These are phyloP conservation scores for Dryobates pubescens DNA, from an alignment of 2,797 vertebrate genomes.

Conservation along the genomic window DNA sequence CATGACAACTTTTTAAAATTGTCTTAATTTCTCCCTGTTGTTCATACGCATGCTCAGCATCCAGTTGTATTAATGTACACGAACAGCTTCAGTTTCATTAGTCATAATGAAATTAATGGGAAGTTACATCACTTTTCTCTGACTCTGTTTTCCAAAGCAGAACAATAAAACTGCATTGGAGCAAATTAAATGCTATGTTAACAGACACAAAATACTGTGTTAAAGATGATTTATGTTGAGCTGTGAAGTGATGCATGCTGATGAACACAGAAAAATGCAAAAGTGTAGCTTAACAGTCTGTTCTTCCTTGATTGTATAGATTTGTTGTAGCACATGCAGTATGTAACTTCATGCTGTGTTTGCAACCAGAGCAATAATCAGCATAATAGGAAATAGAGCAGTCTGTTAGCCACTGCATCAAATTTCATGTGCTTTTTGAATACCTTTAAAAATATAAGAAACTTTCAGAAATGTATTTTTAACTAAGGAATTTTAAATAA, in stretches of 20 bases:
- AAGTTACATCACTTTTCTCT: slow-evolving; percentile 44
- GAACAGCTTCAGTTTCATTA: slow-evolving; percentile 55
- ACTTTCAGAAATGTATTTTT: not conserved
- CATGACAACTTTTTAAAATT: slow-evolving; percentile 44
- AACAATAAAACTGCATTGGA: not conserved
- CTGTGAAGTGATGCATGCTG: slow-evolving; percentile 38
- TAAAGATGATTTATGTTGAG: slow-evolving; percentile 55
- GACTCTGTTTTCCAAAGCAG: slow-evolving; percentile 14
- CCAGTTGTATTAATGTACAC: slow-evolving; percentile 64
- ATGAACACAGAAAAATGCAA: slow-evolving; percentile 20
- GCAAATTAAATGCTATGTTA: not conserved
- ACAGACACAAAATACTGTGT: slow-evolving; percentile 19
- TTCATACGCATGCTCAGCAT: slow-evolving; percentile 58
- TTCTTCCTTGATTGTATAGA: not conserved
- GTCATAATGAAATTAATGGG: slow-evolving; percentile 57
- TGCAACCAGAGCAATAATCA: not conserved
- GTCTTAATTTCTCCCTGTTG: slow-evolving; percentile 54
- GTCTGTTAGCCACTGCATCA: not conserved
- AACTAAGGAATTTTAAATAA: not conserved
- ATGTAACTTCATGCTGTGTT: slow-evolving; percentile 25
- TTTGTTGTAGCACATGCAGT: not conserved
- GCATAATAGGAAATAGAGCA: not conserved
- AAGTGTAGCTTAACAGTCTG: slow-evolving; percentile 30
- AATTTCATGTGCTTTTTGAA: not conserved
- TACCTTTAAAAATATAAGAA: not conserved